These are phyloP conservation scores for Galerucella nymphaeae DNA, from an alignment of 2,888 invertebrate genomes.

Conservation along the genomic window DNA sequence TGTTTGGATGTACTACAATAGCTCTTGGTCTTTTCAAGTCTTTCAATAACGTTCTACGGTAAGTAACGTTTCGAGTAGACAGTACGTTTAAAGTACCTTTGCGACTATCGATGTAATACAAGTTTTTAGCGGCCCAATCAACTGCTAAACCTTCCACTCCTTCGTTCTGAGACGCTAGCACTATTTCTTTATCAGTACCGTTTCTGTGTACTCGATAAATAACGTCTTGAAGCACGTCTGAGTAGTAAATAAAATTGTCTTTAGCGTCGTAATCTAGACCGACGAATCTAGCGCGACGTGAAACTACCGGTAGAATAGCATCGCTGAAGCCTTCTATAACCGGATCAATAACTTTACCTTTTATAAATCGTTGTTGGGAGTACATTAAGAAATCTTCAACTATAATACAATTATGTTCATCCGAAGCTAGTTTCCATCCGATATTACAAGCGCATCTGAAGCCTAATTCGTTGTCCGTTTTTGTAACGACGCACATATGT, in stretches of 20 bases:
- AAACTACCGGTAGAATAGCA: constrained; percentile 94
- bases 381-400: constrained; percentile 94
- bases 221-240: constrained; percentile 95
- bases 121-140: constrained; percentile 95
- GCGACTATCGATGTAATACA: constrained; percentile 95
- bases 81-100: constrained; percentile 94
- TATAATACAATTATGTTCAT: constrained; percentile 82
- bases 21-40: constrained; percentile 93
- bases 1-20: constrained; percentile 96
- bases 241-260: constrained; percentile 94
- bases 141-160: constrained; percentile 96
- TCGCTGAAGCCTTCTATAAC: constrained; percentile 93
- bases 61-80: constrained; percentile 86
- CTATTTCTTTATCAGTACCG: constrained; percentile 85
- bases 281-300: constrained; percentile 90
- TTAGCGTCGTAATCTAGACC: constrained; percentile 94
- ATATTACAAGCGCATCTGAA: constrained; percentile 93
- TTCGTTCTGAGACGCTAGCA: constrained; percentile 95
- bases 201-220: constrained; percentile 87
- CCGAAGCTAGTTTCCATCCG: constrained; percentile 81
- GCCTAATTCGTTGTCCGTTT: constrained; percentile 77
- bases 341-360: constrained; percentile 90
- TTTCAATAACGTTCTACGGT: constrained; percentile 84
- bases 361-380: constrained; percentile 91
- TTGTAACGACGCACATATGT: constrained; percentile 93